A percentile compares a stretch with the other conserved stretches of the same genome.
phyloP scores from a whole-genome alignment of 2,888 invertebrate genomes.

The Thecophora atra region DNA sequence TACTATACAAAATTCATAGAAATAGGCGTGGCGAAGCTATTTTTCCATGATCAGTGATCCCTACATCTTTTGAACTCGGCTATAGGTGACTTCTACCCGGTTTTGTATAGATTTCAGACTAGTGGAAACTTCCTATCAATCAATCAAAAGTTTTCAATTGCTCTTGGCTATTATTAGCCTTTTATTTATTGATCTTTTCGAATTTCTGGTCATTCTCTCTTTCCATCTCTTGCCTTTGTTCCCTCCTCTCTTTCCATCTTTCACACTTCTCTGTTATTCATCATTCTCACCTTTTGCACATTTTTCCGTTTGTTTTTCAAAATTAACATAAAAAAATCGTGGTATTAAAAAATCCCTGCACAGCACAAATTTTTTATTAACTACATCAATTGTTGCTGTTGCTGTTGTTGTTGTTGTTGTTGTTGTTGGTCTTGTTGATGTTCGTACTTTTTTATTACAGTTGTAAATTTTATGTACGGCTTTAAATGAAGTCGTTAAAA shows the following conservation, averaged over 20 bases:
- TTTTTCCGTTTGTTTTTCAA: neutral
- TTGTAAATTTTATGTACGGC: conserved; percentile 51
- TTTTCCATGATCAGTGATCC: too few species aligned
- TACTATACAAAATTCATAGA: too few species aligned
- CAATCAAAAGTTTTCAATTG: too few species aligned
- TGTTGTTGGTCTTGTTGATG: too few species aligned
- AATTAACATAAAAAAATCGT: neutral
- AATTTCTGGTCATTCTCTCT: conserved; percentile 9
- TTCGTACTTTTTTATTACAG: conserved; percentile 31
- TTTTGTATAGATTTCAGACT: too few species aligned
- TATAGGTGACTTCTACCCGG: too few species aligned
- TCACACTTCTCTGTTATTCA: conserved; percentile 33
- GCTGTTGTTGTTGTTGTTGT: neutral
- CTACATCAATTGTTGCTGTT: neutral
- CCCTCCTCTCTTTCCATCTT: conserved; percentile 14
- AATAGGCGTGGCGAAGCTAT: too few species aligned
- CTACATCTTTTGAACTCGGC: too few species aligned
- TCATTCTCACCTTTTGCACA: conserved; percentile 26
- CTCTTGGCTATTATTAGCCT: too few species aligned
- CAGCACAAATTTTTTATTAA: neutral
- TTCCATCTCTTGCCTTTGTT: neutral
- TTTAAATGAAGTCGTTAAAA: conserved; percentile 64
- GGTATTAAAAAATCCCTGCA: neutral
- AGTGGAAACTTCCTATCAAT: too few species aligned
- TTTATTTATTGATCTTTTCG: neutral